Conservation (phyloP, 2,888 invertebrate species). For the Electrophaes corylata region DNA sequence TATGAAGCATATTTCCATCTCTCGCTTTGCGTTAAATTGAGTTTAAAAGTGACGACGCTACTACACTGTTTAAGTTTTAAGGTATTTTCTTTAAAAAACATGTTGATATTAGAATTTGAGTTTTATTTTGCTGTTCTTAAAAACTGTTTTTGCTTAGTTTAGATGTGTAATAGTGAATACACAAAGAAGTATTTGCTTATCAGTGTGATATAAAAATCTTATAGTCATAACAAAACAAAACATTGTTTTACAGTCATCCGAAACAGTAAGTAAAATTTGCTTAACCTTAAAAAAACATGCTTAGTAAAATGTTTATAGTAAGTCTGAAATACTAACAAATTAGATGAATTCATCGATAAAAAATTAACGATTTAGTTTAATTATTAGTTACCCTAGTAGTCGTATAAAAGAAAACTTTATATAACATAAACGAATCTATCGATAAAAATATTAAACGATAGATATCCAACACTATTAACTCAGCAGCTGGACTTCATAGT, state of each 20-base stretch:
- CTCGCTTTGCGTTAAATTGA: neutral
- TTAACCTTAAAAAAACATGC: too few species aligned
- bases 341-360: too few species aligned
- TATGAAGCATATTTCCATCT: neutral
- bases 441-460: slow-evolving; percentile 31
- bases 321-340: too few species aligned
- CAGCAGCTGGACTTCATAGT: slow-evolving; percentile 20
- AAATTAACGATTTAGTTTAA: too few species aligned
- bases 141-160: neutral
- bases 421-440: slow-evolving; percentile 26
- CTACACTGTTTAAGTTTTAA: neutral
- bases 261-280: too few species aligned
- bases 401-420: too few species aligned
- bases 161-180: neutral
- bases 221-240: too few species aligned
- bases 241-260: too few species aligned
- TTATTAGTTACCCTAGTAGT: too few species aligned
- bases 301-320: too few species aligned
- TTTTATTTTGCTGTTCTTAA: neutral
- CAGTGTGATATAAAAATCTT: too few species aligned
- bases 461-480: slow-evolving; percentile 5
- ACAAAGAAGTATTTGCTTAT: too few species aligned
- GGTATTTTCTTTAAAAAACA: neutral
- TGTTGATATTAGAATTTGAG: neutral
- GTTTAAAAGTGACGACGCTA: neutral